phyloP scores from a whole-genome alignment of 2,888 invertebrate genomes.

The Antitype chi region DNA sequence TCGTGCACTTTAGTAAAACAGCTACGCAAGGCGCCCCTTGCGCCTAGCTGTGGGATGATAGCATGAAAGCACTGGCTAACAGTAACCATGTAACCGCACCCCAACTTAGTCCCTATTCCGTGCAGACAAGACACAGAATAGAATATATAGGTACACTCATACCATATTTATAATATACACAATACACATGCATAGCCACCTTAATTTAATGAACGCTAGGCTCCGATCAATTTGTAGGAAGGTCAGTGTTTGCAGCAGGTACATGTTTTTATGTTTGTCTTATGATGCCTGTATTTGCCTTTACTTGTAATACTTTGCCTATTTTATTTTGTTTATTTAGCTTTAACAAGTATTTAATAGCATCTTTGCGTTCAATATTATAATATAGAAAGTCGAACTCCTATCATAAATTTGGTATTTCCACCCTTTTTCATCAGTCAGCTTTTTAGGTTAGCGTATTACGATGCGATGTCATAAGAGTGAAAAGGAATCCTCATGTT shows the following conservation, averaged over 20 bases:
- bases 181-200: slow-evolving; percentile 5
- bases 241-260: slow-evolving; percentile 18
- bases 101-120: not conserved
- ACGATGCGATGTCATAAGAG: slow-evolving; percentile 11
- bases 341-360: slow-evolving; percentile 7
- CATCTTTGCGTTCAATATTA: not conserved
- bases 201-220: slow-evolving; percentile 43
- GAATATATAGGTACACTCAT: not conserved
- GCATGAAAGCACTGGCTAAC: not conserved
- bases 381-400: not conserved
- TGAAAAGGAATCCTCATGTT: slow-evolving; percentile 19
- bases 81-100: not conserved
- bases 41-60: not conserved
- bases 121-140: not conserved
- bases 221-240: slow-evolving; percentile 41
- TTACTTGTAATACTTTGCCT: not conserved
- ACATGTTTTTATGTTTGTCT: slow-evolving; percentile 18
- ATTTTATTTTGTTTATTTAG: slow-evolving; percentile 21
- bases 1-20: slow-evolving; percentile 5
- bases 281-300: not conserved
- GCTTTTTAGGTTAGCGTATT: slow-evolving; percentile 16
- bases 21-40: not conserved
- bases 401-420: not conserved
- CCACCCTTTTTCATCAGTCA: not conserved
- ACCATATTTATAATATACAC: slow-evolving; percentile 9